Evolutionary conservation across 2,113 vertebrate genomes (phyloP).

Genomic region (Oryzias curvinotus): DNA sequence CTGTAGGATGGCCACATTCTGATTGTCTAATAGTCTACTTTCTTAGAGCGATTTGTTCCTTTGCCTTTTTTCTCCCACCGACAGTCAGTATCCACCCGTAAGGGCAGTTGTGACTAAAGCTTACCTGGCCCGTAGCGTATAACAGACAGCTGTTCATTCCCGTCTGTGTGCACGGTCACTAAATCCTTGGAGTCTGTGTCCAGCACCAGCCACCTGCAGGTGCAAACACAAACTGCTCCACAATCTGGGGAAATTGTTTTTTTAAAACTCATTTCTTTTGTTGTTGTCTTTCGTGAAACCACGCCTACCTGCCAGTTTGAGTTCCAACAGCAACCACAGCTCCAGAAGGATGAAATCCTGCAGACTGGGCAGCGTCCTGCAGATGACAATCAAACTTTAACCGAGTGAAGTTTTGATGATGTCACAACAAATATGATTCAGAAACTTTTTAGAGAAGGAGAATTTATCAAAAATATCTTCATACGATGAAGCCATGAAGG

Average conservation of each 20-base stretch:
- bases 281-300: background rate
- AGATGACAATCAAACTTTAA: conserved; percentile 39
- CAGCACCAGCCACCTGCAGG: conserved; percentile 94
- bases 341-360: conserved; percentile 94
- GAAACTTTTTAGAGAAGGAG: background rate
- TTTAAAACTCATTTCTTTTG: background rate
- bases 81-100: background rate
- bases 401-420: background rate
- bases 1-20: too few relatives aligned
- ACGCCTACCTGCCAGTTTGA: conserved; percentile 87
- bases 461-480: background rate
- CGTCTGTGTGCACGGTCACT: conserved; percentile 96
- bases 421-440: too few relatives aligned
- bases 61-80: too few relatives aligned
- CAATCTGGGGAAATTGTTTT: background rate
- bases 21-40: too few relatives aligned
- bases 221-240: conserved; percentile 18
- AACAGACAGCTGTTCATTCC: conserved; percentile 95
- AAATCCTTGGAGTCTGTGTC: conserved; percentile 96
- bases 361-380: conserved; percentile 94
- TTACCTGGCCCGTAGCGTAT: conserved; percentile 93
- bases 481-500: background rate
- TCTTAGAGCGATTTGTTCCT: too few relatives aligned
- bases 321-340: conserved; percentile 93
- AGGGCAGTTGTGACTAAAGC: background rate